phyloP scores from a whole-genome alignment of 2,113 vertebrate genomes.

The Anthoscopus minutus region DNA sequence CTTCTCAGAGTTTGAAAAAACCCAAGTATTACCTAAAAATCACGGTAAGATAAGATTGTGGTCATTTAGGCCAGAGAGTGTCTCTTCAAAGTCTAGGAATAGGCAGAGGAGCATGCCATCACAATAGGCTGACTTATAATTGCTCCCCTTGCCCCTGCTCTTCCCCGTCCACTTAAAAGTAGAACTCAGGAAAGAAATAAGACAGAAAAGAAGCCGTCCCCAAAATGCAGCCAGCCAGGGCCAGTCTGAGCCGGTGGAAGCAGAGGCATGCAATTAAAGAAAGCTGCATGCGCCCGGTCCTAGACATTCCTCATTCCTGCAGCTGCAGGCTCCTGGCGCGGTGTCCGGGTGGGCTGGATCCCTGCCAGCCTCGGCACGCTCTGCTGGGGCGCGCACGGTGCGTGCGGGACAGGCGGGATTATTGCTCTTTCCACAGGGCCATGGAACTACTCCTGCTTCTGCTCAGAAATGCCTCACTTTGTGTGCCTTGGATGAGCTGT shows the following conservation, averaged over 20 bases:
- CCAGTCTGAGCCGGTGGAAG: not conserved
- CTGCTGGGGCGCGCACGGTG: not conserved
- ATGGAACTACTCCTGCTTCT: not conserved
- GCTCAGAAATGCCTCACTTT: not conserved
- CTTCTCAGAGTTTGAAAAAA: not conserved
- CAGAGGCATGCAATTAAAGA: not conserved
- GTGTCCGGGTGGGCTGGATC: constrained; percentile 36
- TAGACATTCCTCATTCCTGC: constrained; percentile 70
- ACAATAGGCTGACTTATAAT: not conserved
- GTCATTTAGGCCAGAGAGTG: not conserved
- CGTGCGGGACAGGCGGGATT: not conserved
- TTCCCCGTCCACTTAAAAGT: not conserved
- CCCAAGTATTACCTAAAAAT: not conserved
- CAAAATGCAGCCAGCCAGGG: not conserved
- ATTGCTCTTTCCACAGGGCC: not conserved
- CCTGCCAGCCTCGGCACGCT: not conserved
- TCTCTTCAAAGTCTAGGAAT: not conserved
- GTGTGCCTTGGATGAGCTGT: not conserved
- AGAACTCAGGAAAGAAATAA: not conserved
- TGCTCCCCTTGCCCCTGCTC: not conserved
- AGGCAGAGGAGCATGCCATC: not conserved
- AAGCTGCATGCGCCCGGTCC: not conserved
- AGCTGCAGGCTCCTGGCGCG: constrained; percentile 45
- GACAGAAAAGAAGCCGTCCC: not conserved
- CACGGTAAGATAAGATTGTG: not conserved